Percentiles rank a stretch among this genome's conserved stretches.
These are phyloP conservation scores for Cryptophagus acutangulus DNA, from an alignment of 2,888 invertebrate species.

Conservation along the genomic window DNA sequence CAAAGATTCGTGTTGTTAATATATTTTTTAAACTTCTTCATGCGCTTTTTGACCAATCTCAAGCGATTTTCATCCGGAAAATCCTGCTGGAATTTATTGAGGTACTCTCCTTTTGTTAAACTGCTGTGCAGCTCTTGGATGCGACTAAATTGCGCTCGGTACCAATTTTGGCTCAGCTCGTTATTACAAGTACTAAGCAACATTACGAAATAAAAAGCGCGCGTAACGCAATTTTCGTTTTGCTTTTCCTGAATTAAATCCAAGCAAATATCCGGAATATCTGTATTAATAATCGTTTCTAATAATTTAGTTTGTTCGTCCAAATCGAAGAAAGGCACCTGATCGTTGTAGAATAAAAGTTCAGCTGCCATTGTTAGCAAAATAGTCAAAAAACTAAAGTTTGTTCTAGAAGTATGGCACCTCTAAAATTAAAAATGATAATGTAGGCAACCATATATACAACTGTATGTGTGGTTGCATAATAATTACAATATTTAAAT, in stretches of 20 bases:
- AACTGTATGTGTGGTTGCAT: too few species aligned
- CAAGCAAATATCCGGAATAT: conserved; percentile 23
- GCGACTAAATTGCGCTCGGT: conserved; percentile 32
- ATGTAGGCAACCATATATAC: too few species aligned
- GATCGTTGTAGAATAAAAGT: conserved; percentile 27
- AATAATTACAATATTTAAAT: conserved; percentile 25
- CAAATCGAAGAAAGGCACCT: conserved; percentile 18
- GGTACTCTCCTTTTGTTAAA: conserved; percentile 17
- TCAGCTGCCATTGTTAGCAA: conserved; percentile 13
- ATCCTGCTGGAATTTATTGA: conserved; percentile 22
- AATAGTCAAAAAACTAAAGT: neutral
- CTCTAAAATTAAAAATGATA: too few species aligned
- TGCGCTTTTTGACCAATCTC: conserved; percentile 12
- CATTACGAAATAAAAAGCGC: conserved; percentile 14
- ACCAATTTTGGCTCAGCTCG: conserved; percentile 27
- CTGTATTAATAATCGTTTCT: conserved; percentile 19
- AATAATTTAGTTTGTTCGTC: conserved; percentile 18
- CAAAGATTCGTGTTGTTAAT: neutral
- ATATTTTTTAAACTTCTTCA: conserved; percentile 5
- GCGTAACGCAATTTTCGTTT: conserved; percentile 5
- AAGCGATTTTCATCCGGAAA: conserved; percentile 21
- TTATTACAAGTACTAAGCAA: conserved; percentile 12
- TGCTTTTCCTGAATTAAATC: conserved; percentile 25
- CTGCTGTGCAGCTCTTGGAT: neutral
- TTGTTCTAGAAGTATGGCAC: too few species aligned